A percentile compares a stretch with the other conserved stretches of the same genome.
phyloP scores from a whole-genome alignment of 2,113 vertebrate genomes.

The Halcyon malimbica region DNA sequence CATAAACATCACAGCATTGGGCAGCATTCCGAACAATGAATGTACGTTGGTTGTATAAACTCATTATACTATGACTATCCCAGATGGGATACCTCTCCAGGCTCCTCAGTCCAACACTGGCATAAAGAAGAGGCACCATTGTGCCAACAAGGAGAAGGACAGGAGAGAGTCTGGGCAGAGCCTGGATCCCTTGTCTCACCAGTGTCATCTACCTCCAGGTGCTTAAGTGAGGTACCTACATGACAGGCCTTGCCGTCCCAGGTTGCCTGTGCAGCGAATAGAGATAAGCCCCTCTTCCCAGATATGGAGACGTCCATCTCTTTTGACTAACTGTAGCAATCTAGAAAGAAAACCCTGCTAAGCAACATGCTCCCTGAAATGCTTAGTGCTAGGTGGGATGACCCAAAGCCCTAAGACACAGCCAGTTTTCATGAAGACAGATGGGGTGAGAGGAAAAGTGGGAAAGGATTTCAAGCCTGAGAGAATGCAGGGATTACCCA shows the following conservation, averaged over 20 bases:
- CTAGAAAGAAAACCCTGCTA: background rate
- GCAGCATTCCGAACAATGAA: background rate
- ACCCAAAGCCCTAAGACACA: background rate
- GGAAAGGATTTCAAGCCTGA: background rate
- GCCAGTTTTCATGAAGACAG: background rate
- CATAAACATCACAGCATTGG: background rate
- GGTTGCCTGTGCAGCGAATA: background rate
- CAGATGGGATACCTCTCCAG: background rate
- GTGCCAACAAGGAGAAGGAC: background rate
- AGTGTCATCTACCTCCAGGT: background rate
- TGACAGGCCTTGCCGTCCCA: background rate
- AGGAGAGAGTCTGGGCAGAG: background rate
- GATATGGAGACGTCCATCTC: background rate
- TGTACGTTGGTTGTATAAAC: fast-evolving
- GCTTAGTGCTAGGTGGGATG: background rate
- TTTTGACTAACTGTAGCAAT: background rate
- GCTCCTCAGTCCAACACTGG: background rate
- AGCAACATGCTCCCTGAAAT: background rate
- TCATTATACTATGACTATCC: background rate
- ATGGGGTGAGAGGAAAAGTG: background rate
- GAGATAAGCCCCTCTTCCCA: background rate
- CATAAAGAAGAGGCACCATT: background rate
- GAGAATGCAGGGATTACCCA: background rate
- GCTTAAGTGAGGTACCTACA: background rate
- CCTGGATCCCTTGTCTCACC: background rate